Conservation (phyloP, 2,797 vertebrate genomes). For the Glossophaga mutica region DNA sequence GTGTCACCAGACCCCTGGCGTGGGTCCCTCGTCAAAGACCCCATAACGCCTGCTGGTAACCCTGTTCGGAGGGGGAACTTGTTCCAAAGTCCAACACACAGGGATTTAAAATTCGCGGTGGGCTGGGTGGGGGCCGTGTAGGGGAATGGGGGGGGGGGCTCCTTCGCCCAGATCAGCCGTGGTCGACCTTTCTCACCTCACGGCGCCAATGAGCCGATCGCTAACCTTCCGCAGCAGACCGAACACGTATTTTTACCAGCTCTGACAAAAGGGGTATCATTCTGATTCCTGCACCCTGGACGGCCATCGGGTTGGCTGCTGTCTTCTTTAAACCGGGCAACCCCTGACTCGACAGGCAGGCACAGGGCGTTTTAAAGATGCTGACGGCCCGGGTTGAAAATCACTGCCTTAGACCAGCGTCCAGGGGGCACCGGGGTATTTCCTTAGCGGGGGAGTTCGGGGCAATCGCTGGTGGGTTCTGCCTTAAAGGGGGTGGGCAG, state of each 20-base stretch:
- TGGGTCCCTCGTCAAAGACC: not conserved
- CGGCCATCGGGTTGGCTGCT: not conserved
- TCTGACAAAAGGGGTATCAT: not conserved
- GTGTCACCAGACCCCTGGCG: not conserved
- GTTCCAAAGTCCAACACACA: not conserved
- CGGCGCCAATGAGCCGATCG: accelerated
- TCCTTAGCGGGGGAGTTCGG: not conserved
- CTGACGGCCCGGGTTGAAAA: not conserved
- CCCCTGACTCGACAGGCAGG: not conserved
- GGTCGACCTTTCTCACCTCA: not conserved
- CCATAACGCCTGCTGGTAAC: not conserved
- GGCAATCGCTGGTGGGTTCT: not conserved
- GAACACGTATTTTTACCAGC: not conserved
- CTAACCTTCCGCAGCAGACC: not conserved
- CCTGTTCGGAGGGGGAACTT: not conserved
- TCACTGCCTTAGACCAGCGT: not conserved
- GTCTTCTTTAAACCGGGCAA: not conserved
- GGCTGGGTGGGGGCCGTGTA: no score
- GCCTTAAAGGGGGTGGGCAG: not conserved
- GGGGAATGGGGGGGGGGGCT: no score
- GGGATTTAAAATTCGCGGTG: not conserved
- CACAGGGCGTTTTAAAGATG: not conserved
- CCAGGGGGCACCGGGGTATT: not conserved
- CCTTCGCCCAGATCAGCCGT: not conserved
- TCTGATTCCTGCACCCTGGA: no score